These are phyloP conservation scores for Lamellibrachia columna DNA, from an alignment of 2,888 invertebrate genomes.

Conservation along the genomic window DNA sequence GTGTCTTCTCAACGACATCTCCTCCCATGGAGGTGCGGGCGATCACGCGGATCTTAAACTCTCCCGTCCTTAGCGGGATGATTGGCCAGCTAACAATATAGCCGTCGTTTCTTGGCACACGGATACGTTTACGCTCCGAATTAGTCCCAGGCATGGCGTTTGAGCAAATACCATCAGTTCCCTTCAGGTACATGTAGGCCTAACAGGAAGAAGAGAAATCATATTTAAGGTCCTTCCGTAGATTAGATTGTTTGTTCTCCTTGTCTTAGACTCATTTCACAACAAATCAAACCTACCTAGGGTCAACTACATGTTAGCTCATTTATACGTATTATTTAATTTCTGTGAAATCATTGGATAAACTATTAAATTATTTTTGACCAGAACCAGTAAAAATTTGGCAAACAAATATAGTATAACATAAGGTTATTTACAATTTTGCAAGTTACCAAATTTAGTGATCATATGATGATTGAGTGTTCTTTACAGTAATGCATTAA, in stretches of 20 bases:
- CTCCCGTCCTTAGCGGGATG: neutral
- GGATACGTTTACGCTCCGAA: neutral
- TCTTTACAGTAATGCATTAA: neutral
- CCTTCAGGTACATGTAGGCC: neutral
- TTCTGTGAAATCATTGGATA: no score
- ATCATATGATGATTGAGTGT: neutral
- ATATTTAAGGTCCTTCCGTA: neutral
- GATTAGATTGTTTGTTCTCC: no score
- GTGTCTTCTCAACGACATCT: neutral
- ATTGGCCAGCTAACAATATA: slow-evolving; percentile 3
- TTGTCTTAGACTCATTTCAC: no score
- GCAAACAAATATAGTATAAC: no score
- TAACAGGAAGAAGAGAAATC: neutral
- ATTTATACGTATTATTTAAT: no score
- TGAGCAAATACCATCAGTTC: neutral
- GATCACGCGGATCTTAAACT: neutral
- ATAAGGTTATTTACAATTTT: no score
- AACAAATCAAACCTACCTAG: no score
- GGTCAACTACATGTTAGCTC: no score
- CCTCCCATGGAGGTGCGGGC: neutral
- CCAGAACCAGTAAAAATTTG: no score
- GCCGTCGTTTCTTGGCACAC: neutral
- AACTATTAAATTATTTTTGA: no score
- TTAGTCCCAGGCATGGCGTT: neutral
- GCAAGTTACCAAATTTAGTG: no score